Base-by-base conservation (phyloP, 2,113 vertebrate species). In the Rhinolophus ferrumequinum region DNA sequence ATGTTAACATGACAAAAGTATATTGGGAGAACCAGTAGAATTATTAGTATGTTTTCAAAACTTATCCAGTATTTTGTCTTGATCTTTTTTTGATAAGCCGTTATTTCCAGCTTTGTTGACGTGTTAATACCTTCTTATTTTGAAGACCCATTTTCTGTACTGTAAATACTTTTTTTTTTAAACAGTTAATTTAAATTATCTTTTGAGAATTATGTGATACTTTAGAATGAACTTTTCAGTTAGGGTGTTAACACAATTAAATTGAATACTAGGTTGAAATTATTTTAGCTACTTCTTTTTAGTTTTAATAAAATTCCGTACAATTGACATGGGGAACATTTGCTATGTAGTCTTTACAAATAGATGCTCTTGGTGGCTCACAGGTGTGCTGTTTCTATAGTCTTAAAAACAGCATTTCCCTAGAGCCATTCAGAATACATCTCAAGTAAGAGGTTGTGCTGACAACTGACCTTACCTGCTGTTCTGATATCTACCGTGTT, bases 91-190 rank as follows among this genome's bases (percentile, higher is more conserved):
- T 79, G 44, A 62, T 83, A 47, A 84, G 47, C 8, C 75, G 6
- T 67, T 90, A 56, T 56, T 96, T 88, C 58, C 19, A 62, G 35
- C 18, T 54, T 56, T 69, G 77, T 89, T 60, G 66, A 24, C 81
- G 6, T 80, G 19, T 89, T 81, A 76, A 60, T 86, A 30, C 21
- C 76, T 85, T 81, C 52, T 35, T 96, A 88, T 81, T 88, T 84
- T 88, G 8, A 88, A 86, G 80, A 87, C 38, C 50, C 8, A 92
- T 16, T 70, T 88, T 90, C 44, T 70, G 30, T 79, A 14, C 26
- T 86, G 28, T 77, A 58, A 16, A 4, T 50, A 30, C 22, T 21
- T 96, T 84, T 86, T 21, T 35, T 87, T 18, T 89, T 72, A 75
- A 52, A 24, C 67, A 86, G 41, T 54, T 94, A 16, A 90, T 62